Conservation (phyloP, 2,888 invertebrate species). For the Xestia c-nigrum region DNA sequence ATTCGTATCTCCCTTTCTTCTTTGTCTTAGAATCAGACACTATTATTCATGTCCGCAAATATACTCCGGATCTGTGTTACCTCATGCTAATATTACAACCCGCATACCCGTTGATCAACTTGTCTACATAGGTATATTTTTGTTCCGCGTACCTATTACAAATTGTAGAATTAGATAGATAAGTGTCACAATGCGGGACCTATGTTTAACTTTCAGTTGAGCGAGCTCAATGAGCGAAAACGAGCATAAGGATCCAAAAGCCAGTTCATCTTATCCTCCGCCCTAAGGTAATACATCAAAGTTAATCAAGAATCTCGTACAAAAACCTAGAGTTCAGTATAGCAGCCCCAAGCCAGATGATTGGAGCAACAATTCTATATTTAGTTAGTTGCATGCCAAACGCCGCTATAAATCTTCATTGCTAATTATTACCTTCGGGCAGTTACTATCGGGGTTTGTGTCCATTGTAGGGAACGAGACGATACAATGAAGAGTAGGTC, state of each 20-base stretch:
- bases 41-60: background rate
- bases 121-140: background rate
- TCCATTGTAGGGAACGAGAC: conserved; percentile 62
- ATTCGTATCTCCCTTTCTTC: background rate
- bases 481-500: background rate
- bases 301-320: conserved; percentile 40
- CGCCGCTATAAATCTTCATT: conserved; percentile 81
- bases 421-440: conserved; percentile 83
- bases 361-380: conserved; percentile 73
- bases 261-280: background rate
- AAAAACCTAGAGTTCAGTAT: conserved; percentile 13
- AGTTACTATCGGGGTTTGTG: conserved; percentile 68
- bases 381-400: conserved; percentile 73
- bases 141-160: background rate
- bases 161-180: background rate
- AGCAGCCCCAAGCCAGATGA: conserved; percentile 78
- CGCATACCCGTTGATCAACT: background rate
- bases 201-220: background rate
- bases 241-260: background rate
- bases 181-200: background rate
- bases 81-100: background rate
- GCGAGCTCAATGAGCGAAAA: background rate
- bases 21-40: background rate
- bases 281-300: conserved; percentile 27
- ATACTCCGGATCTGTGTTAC: background rate